Conservation (phyloP, 2,888 invertebrate genomes). For the Cylloceria caligata region DNA sequence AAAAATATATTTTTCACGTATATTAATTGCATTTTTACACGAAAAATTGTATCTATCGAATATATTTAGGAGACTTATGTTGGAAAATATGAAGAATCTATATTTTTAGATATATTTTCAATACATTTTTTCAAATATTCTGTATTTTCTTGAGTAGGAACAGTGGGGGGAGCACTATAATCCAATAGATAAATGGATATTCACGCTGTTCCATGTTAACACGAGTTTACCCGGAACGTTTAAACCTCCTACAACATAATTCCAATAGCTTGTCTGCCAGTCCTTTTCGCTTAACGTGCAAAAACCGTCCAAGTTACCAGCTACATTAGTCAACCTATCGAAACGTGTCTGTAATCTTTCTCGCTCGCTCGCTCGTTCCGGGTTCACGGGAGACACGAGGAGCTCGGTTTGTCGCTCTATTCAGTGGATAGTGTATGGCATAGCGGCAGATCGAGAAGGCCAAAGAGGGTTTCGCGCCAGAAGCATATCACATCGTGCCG, state of each 20-base stretch:
- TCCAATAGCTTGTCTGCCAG: not conserved
- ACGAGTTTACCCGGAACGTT: not conserved
- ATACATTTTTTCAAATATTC: too few relatives aligned
- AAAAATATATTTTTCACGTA: too few relatives aligned
- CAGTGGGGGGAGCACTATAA: too few relatives aligned
- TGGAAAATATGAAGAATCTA: too few relatives aligned
- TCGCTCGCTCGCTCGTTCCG: conserved; percentile 62
- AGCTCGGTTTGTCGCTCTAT: conserved; percentile 17
- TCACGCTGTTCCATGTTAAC: not conserved
- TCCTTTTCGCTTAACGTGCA: not conserved
- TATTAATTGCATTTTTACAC: too few relatives aligned
- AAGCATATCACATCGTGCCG: conserved; percentile 60
- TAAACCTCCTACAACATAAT: not conserved
- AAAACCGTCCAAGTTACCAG: conserved; percentile 11
- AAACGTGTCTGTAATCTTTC: conserved; percentile 25
- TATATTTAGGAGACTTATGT: too few relatives aligned
- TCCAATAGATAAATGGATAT: not conserved
- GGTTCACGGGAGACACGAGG: conserved; percentile 62
- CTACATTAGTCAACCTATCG: conserved; percentile 45
- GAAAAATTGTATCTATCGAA: too few relatives aligned
- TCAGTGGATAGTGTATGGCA: not conserved
- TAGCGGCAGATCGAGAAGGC: conserved; percentile 47
- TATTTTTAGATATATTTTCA: too few relatives aligned
- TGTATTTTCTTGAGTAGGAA: too few relatives aligned
- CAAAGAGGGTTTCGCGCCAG: conserved; percentile 44